Evolutionary conservation across 53 echinoderm and acorn worm species (phyloP).

Genomic region (Mesocentrotus franciscanus): DNA sequence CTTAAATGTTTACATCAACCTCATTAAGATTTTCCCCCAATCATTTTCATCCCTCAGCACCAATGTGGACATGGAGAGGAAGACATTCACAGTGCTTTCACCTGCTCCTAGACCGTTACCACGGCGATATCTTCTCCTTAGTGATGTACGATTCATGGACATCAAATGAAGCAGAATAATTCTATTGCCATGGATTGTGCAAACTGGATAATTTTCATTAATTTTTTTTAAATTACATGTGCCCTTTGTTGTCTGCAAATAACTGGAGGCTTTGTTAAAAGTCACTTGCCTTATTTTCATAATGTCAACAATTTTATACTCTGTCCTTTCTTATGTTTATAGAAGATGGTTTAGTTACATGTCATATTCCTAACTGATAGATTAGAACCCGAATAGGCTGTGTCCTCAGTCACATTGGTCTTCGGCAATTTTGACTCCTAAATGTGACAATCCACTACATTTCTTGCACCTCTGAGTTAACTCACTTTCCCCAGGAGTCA

Average conservation of each 20-base stretch:
- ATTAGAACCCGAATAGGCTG: too few species aligned
- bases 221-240: neutral
- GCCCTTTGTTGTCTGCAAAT: neutral
- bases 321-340: neutral
- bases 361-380: too few species aligned
- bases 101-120: constrained; percentile 94
- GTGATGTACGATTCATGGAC: constrained; percentile 95
- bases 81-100: constrained; percentile 89
- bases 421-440: too few species aligned
- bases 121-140: constrained; percentile 81
- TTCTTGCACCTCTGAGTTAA: too few species aligned
- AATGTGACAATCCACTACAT: too few species aligned
- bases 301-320: neutral
- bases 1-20: neutral
- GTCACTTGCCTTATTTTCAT: neutral
- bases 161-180: constrained; percentile 69
- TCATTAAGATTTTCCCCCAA: neutral
- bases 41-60: constrained; percentile 71
- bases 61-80: constrained; percentile 87
- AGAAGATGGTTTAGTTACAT: too few species aligned
- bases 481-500: too few species aligned
- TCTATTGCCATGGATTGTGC: neutral
- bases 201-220: neutral
- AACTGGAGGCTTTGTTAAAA: neutral
- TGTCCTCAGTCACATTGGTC: too few species aligned